Conservation (phyloP, 2,888 invertebrate genomes). For the Erpobdella octoculata region DNA sequence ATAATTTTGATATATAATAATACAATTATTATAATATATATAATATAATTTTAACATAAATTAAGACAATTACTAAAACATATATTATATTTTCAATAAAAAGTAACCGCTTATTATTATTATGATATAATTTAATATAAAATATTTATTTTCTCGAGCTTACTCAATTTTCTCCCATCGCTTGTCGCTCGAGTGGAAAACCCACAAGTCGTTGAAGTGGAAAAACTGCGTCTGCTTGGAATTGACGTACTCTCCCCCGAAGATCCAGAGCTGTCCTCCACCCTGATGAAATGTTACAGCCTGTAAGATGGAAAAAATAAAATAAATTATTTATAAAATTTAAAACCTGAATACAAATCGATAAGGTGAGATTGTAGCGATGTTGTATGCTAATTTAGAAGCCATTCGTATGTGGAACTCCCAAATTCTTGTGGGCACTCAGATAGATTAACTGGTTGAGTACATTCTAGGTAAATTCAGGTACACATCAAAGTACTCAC, state of each 20-base stretch:
- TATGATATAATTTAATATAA: not conserved
- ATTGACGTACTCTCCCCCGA: conserved; percentile 87
- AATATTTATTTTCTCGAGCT: too few species aligned
- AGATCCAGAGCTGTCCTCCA: conserved; percentile 69
- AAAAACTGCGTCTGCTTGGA: conserved; percentile 83
- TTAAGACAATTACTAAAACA: not conserved
- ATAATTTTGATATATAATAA: too few species aligned
- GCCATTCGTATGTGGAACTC: too few species aligned
- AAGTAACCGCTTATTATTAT: too few species aligned
- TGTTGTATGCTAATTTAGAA: too few species aligned
- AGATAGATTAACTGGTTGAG: too few species aligned
- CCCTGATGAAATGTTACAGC: conserved; percentile 67
- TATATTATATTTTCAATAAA: not conserved
- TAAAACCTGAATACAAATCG: not conserved
- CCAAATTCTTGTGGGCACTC: too few species aligned
- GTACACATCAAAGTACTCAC: too few species aligned
- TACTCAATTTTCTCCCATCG: conserved; percentile 74
- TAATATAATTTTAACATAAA: conserved; percentile 11
- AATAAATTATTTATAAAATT: not conserved
- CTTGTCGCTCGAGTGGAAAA: conserved; percentile 62
- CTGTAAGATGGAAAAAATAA: too few species aligned
- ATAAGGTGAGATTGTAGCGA: too few species aligned
- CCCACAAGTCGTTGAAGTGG: conserved; percentile 85
- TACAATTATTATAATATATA: too few species aligned
- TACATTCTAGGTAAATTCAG: too few species aligned